A percentile compares a stretch with the other conserved stretches of the same genome.
Conservation (phyloP, 2,888 invertebrate species). For the Drosophila acutilabella region DNA sequence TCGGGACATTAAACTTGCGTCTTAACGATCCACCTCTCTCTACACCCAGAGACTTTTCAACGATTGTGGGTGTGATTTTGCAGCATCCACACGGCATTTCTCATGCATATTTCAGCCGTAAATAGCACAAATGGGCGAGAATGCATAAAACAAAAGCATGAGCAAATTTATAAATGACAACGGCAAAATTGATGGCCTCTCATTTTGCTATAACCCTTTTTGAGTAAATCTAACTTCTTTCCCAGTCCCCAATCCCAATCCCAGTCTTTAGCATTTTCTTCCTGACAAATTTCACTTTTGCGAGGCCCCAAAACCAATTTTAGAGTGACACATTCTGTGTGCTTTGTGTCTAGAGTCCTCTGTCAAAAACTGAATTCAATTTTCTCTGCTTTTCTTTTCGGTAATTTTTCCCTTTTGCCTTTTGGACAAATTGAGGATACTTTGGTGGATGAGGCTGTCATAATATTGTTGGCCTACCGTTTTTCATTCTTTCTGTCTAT, state of each 20-base stretch:
- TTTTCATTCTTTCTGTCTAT: no score
- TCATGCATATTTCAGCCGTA: constrained; percentile 58
- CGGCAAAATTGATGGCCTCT: constrained; percentile 62
- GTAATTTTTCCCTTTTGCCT: neutral
- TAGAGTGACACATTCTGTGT: constrained; percentile 42
- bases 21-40: constrained; percentile 21
- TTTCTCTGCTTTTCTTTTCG: constrained; percentile 24
- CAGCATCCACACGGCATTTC: constrained; percentile 7
- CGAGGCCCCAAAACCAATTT: constrained; percentile 31
- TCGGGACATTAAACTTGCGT: constrained; percentile 62
- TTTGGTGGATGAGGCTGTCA: constrained; percentile 37
- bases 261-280: neutral
- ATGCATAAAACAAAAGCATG: constrained; percentile 67
- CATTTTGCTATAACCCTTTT: constrained; percentile 22
- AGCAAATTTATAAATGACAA: constrained; percentile 76
- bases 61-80: no score
- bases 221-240: neutral
- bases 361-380: constrained; percentile 62
- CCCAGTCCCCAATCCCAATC: neutral
- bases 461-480: constrained; percentile 36
- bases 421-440: constrained; percentile 48
- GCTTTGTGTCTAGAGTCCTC: constrained; percentile 28
- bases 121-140: constrained; percentile 46
- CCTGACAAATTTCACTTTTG: constrained; percentile 40
- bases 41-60: no score